Conservation (phyloP, 1,140 invertebrate genomes). For the Harlomillsia oculata region DNA sequence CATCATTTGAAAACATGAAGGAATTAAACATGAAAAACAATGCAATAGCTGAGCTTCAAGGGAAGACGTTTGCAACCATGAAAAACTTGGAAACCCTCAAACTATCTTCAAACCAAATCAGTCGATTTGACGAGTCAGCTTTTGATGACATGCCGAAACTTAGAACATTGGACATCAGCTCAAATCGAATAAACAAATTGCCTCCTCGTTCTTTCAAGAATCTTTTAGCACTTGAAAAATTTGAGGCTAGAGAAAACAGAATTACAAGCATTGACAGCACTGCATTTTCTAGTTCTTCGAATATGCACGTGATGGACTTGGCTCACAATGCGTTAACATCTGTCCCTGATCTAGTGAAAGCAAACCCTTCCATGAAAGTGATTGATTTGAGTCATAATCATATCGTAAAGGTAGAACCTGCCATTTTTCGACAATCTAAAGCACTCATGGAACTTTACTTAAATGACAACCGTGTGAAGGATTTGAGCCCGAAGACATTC, state of each 20-base stretch:
- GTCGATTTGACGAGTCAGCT: slow-evolving; percentile 33
- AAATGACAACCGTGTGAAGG: slow-evolving; percentile 35
- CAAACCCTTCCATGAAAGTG: slow-evolving; percentile 36
- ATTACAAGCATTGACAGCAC: slow-evolving; percentile 42
- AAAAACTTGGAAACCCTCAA: slow-evolving; percentile 39
- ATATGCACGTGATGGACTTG: slow-evolving; percentile 61
- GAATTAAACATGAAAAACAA: slow-evolving; percentile 41
- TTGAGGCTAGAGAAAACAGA: slow-evolving; percentile 40
- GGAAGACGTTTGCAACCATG: slow-evolving; percentile 37
- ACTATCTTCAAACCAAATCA: slow-evolving; percentile 39
- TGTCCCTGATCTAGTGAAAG: slow-evolving; percentile 49
- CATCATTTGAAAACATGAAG: slow-evolving; percentile 38
- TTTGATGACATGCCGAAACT: slow-evolving; percentile 34
- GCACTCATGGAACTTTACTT: slow-evolving; percentile 34
- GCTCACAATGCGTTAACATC: slow-evolving; percentile 65
- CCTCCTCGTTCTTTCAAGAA: slow-evolving; percentile 31
- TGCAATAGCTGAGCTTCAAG: slow-evolving; percentile 37
- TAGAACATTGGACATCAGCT: slow-evolving; percentile 30
- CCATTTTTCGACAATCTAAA: slow-evolving; percentile 50
- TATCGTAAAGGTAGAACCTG: slow-evolving; percentile 49
- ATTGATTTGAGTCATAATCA: slow-evolving; percentile 39
- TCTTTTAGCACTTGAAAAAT: slow-evolving; percentile 37
- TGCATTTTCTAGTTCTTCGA: slow-evolving; percentile 52
- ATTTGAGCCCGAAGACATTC: slow-evolving; percentile 24
- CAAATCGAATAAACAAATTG: slow-evolving; percentile 36